Base-by-base conservation (phyloP, 1,140 invertebrate genomes). In the Danaus melanippus region DNA sequence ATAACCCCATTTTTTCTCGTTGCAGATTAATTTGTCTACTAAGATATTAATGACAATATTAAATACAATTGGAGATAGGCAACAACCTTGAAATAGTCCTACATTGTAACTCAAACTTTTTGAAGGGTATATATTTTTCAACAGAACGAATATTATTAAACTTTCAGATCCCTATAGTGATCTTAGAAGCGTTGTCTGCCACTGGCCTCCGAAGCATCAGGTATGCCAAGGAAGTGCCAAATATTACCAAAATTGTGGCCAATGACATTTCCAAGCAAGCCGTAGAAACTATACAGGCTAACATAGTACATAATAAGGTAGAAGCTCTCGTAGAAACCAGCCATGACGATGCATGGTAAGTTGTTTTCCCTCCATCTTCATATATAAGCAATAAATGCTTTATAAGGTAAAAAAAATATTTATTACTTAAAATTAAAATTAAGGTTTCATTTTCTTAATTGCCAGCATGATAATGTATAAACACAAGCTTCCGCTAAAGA, bases 151-250 rank as follows among this genome's bases (percentile, higher is more conserved):
- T 42, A 40, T 47, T 46, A 47, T 56, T 45, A 11, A n/a, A 41
- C 50, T 53, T 75, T 72, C 71, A 92, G 78, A 72, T 90, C 61
- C 92, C 92, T 9, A 80, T 96, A 43, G 88, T 84, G 32, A 92
- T 99, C 62, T 87, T 99, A 48, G 98, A 99, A 89, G 98, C 97
- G 4, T 85, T 99, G 44, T 94, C 98, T 42, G 98, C 98, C 8
- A 95, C 96, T 56, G 98, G 98, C 0, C 86, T 99, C 10, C 88
- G 98, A 42, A 98, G 97, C 44, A 95, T 99, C 65, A 90, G 98
- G 15, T 99, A 99, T 89, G 97, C 97, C 0, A 93, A 97, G 76
- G 98, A 99, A 91, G 89, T 99, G 12, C 89, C 91, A 2, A 92
- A 93, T 46, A 86, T 99, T 0, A 91, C 90, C 46, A 88, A 93